These are phyloP conservation scores for Spermophilus dauricus DNA, from an alignment of 2,113 vertebrate species.

Conservation along the genomic window DNA sequence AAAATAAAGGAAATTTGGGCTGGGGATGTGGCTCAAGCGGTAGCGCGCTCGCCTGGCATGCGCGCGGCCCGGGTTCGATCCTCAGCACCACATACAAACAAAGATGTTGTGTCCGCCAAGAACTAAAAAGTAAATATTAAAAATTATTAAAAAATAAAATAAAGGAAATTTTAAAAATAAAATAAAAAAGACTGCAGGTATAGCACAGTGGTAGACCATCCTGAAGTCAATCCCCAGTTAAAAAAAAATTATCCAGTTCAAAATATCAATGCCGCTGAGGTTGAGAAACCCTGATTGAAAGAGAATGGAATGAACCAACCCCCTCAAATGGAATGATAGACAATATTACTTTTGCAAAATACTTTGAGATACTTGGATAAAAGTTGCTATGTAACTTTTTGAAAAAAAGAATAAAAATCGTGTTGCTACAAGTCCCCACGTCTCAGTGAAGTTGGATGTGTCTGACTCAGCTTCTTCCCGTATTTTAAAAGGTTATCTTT, in stretches of 20 bases:
- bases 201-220: no score
- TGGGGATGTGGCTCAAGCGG: no score
- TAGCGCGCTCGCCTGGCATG: no score
- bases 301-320: not conserved
- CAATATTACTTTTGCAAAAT: constrained; percentile 42
- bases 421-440: constrained; percentile 63
- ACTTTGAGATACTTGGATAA: constrained; percentile 36
- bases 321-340: not conserved
- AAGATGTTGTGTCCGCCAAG: no score
- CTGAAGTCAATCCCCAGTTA: no score
- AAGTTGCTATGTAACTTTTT: constrained; percentile 62
- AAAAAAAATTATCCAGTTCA: not conserved
- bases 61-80: no score
- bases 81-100: no score
- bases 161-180: no score
- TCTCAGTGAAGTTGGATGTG: constrained; percentile 20
- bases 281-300: not conserved
- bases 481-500: constrained; percentile 61
- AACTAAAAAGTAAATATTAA: no score
- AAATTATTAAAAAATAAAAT: no score
- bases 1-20: no score
- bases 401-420: not conserved
- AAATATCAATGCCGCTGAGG: not conserved
- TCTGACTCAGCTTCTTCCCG: constrained; percentile 74
- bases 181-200: no score